These are phyloP conservation scores for Melanaphis sacchari DNA, from an alignment of 1,140 invertebrate species.

Conservation along the genomic window DNA sequence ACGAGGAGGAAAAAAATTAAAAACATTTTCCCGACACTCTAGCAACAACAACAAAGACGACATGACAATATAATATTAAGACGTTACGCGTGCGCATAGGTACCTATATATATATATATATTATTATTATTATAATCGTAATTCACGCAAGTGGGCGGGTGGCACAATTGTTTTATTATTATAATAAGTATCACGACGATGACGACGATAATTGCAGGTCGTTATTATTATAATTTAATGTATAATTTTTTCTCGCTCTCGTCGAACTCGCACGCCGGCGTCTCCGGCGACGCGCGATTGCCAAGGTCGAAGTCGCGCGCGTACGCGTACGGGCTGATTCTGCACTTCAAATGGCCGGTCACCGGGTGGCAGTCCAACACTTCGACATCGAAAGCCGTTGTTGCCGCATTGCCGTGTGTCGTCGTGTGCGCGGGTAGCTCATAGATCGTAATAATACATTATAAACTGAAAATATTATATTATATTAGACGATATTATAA, in stretches of 20 bases:
- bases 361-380: background rate
- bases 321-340: background rate
- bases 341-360: slow-evolving; percentile 26
- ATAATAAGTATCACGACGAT: background rate
- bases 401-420: background rate
- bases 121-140: background rate
- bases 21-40: background rate
- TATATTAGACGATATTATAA: background rate
- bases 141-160: background rate
- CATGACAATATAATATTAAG: too few species aligned
- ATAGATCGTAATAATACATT: background rate
- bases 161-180: background rate
- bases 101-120: background rate
- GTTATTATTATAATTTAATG: background rate
- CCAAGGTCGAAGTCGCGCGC: background rate
- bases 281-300: background rate
- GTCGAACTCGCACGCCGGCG: background rate
- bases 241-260: background rate
- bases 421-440: background rate
- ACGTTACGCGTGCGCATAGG: too few species aligned
- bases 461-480: background rate
- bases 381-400: background rate
- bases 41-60: too few species aligned
- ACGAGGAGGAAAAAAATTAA: background rate
- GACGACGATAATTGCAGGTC: background rate